These are phyloP conservation scores for Lepus timidus DNA, from an alignment of 2,113 vertebrate species.

Conservation along the genomic window DNA sequence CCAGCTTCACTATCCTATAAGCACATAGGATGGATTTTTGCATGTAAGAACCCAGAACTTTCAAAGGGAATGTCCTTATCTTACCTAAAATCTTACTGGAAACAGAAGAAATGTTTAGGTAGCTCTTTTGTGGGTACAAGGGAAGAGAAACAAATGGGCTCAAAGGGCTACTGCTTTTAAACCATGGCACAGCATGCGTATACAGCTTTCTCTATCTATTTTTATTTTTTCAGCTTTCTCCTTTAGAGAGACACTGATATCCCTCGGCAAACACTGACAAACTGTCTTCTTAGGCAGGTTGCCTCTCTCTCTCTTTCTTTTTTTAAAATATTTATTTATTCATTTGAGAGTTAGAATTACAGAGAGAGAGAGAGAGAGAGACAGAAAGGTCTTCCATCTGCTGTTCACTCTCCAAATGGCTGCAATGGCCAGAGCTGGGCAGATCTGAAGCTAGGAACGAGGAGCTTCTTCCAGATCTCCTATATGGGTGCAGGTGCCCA, in stretches of 20 bases:
- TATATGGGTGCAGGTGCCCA: no score
- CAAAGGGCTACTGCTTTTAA: not conserved
- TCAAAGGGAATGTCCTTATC: slow-evolving; percentile 8
- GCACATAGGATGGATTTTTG: not conserved
- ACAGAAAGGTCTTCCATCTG: no score
- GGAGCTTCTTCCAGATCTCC: no score
- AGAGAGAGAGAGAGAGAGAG: no score
- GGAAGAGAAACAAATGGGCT: not conserved
- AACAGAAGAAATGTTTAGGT: slow-evolving; percentile 32
- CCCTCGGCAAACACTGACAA: not conserved
- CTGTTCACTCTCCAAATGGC: no score
- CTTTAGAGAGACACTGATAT: not conserved
- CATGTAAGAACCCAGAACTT: not conserved
- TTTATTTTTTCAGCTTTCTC: not conserved
- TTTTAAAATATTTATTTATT: no score
- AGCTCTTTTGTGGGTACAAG: not conserved
- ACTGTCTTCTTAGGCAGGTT: not conserved
- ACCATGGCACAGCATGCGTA: not conserved
- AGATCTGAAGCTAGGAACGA: no score
- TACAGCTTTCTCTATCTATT: not conserved
- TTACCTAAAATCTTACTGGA: slow-evolving; percentile 39
- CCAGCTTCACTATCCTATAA: not conserved
- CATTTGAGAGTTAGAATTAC: no score
- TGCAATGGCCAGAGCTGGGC: no score
- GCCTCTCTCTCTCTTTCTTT: no score